Percentiles rank a stretch among this genome's conserved stretches.
Conservation (phyloP, 2,888 invertebrate species). For the Ethmia dodecea region DNA sequence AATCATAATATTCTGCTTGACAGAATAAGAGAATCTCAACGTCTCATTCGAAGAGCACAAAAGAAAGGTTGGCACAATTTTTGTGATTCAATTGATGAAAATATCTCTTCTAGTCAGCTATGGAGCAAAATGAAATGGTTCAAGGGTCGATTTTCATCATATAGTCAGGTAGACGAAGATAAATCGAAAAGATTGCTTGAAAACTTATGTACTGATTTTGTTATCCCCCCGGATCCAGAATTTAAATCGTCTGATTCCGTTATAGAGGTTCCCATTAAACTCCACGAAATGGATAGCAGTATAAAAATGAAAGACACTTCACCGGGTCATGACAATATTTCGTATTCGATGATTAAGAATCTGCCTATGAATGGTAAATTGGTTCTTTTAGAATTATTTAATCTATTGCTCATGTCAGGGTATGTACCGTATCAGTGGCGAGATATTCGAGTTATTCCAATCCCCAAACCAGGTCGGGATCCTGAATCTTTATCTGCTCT, state of each 20-base stretch:
- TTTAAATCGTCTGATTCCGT: not conserved
- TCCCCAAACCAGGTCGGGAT: not conserved
- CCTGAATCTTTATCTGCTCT: not conserved
- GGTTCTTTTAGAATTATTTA: not conserved
- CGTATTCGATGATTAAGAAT: not conserved
- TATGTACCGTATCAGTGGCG: not conserved
- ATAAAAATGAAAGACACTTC: constrained; percentile 1
- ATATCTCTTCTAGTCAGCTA: constrained; percentile 9
- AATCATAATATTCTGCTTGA: constrained; percentile 13
- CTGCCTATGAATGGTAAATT: not conserved
- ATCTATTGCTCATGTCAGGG: not conserved
- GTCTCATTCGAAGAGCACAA: constrained; percentile 9
- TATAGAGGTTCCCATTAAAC: too few relatives aligned
- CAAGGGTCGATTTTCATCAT: constrained; percentile 10
- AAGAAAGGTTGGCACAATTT: constrained; percentile 7
- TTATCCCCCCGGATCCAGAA: not conserved
- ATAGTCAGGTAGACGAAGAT: constrained; percentile 1
- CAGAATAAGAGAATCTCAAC: constrained; percentile 12
- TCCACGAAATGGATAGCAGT: constrained; percentile 5
- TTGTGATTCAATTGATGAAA: constrained; percentile 9
- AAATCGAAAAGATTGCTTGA: constrained; percentile 2
- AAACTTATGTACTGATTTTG: constrained; percentile 8
- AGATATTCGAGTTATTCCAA: not conserved
- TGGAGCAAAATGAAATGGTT: constrained; percentile 20
- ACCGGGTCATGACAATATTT: not conserved